Evolutionary conservation across 2,113 vertebrate species (phyloP).

Genomic region (Hemiprocne comata): DNA sequence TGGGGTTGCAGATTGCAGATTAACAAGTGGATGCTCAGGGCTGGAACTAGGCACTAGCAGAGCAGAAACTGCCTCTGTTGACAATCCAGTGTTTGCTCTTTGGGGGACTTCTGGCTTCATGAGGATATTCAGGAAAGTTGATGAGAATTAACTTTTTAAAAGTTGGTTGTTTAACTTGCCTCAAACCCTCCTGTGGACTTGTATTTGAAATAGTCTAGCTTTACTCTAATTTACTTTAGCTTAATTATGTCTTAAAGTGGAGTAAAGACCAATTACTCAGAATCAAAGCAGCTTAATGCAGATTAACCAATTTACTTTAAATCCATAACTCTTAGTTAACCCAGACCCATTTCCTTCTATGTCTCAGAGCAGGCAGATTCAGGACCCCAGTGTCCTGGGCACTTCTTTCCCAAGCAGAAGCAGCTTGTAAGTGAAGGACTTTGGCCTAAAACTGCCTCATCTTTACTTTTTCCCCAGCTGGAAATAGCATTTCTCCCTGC

Average conservation of each 20-base stretch:
- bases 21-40: neutral
- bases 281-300: neutral
- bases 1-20: neutral
- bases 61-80: neutral
- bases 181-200: neutral
- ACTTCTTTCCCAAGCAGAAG: neutral
- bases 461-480: neutral
- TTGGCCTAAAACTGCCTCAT: neutral
- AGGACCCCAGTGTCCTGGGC: neutral
- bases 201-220: neutral
- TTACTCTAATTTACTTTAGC: neutral
- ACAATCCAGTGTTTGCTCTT: neutral
- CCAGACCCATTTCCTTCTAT: fast-evolving
- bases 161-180: fast-evolving
- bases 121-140: neutral
- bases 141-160: neutral
- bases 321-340: neutral
- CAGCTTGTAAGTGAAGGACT: neutral
- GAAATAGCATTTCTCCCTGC: neutral
- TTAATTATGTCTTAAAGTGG: neutral
- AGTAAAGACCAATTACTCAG: neutral
- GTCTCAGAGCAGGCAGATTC: neutral
- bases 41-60: neutral
- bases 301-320: neutral
- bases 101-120: neutral